Base-by-base conservation (phyloP, 2,113 vertebrate genomes). In the Ophiodon elongatus region DNA sequence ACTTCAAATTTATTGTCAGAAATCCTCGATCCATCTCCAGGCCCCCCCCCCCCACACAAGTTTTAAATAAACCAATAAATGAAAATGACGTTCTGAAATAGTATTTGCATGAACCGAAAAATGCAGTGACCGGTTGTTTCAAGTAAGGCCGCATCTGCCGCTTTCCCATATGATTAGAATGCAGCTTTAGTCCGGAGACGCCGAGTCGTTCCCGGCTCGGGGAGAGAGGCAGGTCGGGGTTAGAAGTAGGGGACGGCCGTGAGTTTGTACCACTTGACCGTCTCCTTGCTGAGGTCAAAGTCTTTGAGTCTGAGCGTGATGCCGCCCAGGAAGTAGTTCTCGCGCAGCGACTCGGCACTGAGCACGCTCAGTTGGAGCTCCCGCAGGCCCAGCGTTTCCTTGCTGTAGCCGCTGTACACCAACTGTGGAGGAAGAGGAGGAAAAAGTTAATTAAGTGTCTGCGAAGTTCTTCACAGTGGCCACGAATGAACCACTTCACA, bases 241-340 rank as follows among this genome's bases (percentile, higher is more conserved):
- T 95, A 99, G 86, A 97, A 96, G 71, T 96, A 97, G 4, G 97
- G 96, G 31, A 96, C 96, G 68, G 96, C 97, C 31, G 96, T 96
- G 52, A 99, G 96, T 57, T 96, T 97, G 94, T 99, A 98, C 98
- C 98, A 99, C 85, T 96, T 97, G 80, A 99, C 95, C 0, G 98
- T 99, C 95, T 99, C 98, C 93, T 96, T 96, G 94, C 96, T 96
- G 93, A 99, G 91, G 95, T 99, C 98, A 95, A 99, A 99, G 94
- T 99, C 97, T 93, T 97, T 98, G 13, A 99, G 95, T 17, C 96
- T 95, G 37, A 99, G 96, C 6, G 96, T 99, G 91, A 99, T 85
- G 81, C 98, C 98, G 71, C 98, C 98, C 81, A 99, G 94, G 90
- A 96, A 99, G 93, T 97, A 98, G 94, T 99, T 99, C 93, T 99